Base-by-base conservation (phyloP, 2,113 vertebrate species). In the Mormyrus lacerda region DNA sequence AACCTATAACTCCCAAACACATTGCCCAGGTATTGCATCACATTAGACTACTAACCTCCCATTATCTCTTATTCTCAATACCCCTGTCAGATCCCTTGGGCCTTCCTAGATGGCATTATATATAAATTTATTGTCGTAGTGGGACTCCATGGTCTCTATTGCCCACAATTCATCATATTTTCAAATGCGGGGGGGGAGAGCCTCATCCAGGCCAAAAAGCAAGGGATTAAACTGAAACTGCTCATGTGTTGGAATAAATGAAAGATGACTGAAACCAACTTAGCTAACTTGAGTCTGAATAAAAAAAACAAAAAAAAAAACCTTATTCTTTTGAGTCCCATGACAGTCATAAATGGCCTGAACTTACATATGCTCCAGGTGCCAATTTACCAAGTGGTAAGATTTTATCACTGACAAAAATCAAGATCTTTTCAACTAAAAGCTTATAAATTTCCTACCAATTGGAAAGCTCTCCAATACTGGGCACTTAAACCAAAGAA, bases 151-250 rank as follows among this genome's bases (percentile, higher is more conserved):
- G 31, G 17, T 87, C 7, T 87, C 27, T 9, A 15, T 53, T 87
- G 15, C 35, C 27, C 27, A 87, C 50, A 42, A 87, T 53, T 31
- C 15, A 39, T 87, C 24, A 87, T 39, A 27, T 27, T 87, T 53
- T 55, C n/a, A 53, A 85, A 85, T n/a, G n/a, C 11, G 31, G 47
- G 21, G 19, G 51, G 1, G 44, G 44, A 31, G 50, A 55, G 85
- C 85, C 50, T 55, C 50, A 87, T 87, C 27, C n/a, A 53, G 50
- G 15, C 31, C 48, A 53, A 87, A 86, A 39, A 15, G 85, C 3
- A 87, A 87, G 39, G 35, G 48, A 51, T 86, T 51, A 86, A 86
- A 86, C 84, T 48, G 11, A 24, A 86, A 51, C 48, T 86, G 47
- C 48, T 48, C n/a, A 84, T 47, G 47, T 24, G 82, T 84, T 84